Conservation (phyloP, 2,797 vertebrate species). For the Chlorospingus semifuscus region DNA sequence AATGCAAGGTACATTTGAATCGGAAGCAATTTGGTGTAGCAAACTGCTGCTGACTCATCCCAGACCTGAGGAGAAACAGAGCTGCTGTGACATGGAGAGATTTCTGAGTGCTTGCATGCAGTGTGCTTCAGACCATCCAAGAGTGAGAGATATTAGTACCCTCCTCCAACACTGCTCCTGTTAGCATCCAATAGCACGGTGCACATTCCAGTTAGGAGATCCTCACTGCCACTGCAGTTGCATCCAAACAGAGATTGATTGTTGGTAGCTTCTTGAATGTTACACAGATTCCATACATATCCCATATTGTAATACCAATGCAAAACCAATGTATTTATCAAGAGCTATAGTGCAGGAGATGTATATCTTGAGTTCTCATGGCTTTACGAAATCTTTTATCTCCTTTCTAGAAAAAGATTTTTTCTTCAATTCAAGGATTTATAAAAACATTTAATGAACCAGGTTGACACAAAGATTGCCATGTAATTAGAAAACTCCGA, state of each 20-base stretch:
- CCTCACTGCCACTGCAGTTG: not conserved
- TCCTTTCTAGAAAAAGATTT: not conserved
- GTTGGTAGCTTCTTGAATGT: not conserved
- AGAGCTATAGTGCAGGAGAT: not conserved
- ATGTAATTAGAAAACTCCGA: not conserved
- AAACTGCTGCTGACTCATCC: conserved; percentile 37
- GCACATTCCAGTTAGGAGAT: not conserved
- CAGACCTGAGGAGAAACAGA: not conserved
- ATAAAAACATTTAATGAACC: not conserved
- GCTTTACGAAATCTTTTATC: not conserved
- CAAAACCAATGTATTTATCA: not conserved
- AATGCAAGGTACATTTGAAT: conserved; percentile 26
- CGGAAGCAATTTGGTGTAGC: conserved; percentile 30
- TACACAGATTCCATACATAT: not conserved
- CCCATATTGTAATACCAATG: not conserved
- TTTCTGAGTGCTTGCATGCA: not conserved
- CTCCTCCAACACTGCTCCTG: not conserved
- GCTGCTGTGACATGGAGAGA: not conserved
- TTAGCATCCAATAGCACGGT: not conserved
- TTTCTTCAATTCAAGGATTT: not conserved
- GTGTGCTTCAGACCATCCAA: not conserved
- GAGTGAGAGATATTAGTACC: not conserved
- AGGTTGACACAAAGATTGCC: not conserved
- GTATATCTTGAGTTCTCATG: not conserved
- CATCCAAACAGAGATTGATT: not conserved